Evolutionary conservation across 2,113 vertebrate species (phyloP), one percentile per base, ranked within the genome.

Genomic region (Xiphias gladius): DNA sequence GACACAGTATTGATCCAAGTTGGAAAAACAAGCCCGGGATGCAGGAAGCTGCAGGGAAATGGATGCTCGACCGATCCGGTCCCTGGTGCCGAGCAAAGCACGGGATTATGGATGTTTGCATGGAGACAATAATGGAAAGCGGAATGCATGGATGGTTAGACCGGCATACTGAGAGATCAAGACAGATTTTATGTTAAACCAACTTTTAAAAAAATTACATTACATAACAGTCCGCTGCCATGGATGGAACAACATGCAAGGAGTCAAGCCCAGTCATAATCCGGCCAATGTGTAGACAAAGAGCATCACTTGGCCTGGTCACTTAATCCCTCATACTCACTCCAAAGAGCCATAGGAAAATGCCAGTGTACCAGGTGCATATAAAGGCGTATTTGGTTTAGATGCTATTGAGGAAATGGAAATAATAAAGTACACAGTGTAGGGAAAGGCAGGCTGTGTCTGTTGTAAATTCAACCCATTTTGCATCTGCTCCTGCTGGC

Each of bases 1-100:
- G 81, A 83, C 64, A 46, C 71, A 22, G 65, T 65, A 90, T 92
- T 19, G 85, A 92, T 91, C 68, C 57, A 50, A 58, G 76, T 73
- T 63, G 57, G 86, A 88, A 87, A 87, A 89, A 86, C 80, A 72
- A 83, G 75, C 54, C 64, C 39, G 13, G 72, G 54, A 74, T 71
- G 77, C 81, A 76, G 77, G 66, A 85, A 55, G 85, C 85, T 86
- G 75, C 79, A 9, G 79, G 58, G 68, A 32, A 26, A 66, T 17
- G 55, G 83, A 86, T 62, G 82, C 79, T 69, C 41, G 20, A 78
- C 88, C 63, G 64, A 88, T 86, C 52, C 6, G 5, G 57, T 58
- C 64, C 46, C 43, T 4, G 19, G 55, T 76, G 72, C 76, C 77
- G 76, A 69, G 82, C 76, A 86, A 82, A 82, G 72, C 43, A 4